These are phyloP conservation scores for Fratercula arctica DNA, from an alignment of 2,797 vertebrate genomes.

Conservation along the genomic window DNA sequence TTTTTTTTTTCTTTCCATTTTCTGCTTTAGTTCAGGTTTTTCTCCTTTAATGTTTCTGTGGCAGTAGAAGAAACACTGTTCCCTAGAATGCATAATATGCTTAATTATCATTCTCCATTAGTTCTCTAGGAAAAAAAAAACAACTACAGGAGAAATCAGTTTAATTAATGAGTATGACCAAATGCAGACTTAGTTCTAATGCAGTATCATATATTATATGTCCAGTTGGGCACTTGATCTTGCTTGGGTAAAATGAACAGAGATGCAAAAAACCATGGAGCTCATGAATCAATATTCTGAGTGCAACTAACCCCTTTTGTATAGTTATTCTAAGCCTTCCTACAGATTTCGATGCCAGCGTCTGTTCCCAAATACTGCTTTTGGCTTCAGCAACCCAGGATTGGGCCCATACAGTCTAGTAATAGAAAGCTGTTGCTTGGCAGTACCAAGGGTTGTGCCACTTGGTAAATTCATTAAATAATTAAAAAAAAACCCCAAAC, in stretches of 20 bases:
- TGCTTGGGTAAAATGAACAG: constrained; percentile 36
- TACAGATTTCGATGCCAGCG: constrained; percentile 8
- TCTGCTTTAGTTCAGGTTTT: constrained; percentile 33
- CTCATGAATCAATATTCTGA: constrained; percentile 58
- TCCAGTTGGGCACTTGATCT: constrained; percentile 63
- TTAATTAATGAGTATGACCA: constrained; percentile 65
- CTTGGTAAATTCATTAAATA: constrained; percentile 21
- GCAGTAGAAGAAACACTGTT: constrained; percentile 16
- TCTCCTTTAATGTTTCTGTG: constrained; percentile 40
- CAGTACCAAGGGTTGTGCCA: constrained; percentile 12
- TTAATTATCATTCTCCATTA: constrained; percentile 59
- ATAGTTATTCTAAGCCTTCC: constrained; percentile 12
- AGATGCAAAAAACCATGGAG: not conserved
- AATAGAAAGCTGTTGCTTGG: constrained; percentile 41
- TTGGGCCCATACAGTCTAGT: not conserved
- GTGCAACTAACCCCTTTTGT: constrained; percentile 24
- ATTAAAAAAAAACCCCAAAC: not conserved
- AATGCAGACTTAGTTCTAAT: constrained; percentile 55
- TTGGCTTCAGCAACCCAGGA: not conserved
- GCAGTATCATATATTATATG: constrained; percentile 57
- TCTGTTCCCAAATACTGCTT: constrained; percentile 17
- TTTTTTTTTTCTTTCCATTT: not conserved
- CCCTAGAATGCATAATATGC: constrained; percentile 56
- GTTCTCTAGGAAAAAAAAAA: constrained; percentile 40
- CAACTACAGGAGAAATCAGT: constrained; percentile 49